Evolutionary conservation across 1,140 invertebrate species (phyloP).

Genomic region (Melitaea cinxia): DNA sequence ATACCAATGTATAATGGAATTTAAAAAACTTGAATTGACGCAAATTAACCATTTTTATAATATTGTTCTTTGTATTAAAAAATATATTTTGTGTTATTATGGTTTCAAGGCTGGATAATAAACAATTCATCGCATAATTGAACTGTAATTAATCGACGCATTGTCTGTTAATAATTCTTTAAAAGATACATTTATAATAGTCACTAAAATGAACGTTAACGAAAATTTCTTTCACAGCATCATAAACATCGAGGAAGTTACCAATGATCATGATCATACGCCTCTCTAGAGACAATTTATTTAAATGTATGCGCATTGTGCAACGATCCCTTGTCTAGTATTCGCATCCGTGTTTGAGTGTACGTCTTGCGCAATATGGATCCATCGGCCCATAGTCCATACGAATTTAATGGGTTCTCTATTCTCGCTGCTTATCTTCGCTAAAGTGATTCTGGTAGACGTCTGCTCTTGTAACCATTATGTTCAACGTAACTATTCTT

Average conservation of each 20-base stretch:
- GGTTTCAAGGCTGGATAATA: too few relatives aligned
- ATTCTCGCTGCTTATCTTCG: constrained; percentile 43
- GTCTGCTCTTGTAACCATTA: not conserved
- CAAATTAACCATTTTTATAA: too few relatives aligned
- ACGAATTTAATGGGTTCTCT: constrained; percentile 64
- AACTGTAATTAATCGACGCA: not conserved
- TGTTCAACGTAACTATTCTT: too few relatives aligned
- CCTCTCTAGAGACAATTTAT: constrained; percentile 30
- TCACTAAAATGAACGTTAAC: not conserved
- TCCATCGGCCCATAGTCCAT: constrained; percentile 40
- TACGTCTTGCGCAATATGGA: constrained; percentile 52
- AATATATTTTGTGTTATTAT: too few relatives aligned
- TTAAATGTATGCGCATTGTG: constrained; percentile 44
- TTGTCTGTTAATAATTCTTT: not conserved
- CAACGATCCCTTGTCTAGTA: constrained; percentile 47
- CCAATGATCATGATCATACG: constrained; percentile 28
- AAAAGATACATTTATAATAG: not conserved
- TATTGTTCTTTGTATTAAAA: too few relatives aligned
- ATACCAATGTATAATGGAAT: too few relatives aligned
- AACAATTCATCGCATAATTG: too few relatives aligned
- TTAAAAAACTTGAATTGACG: too few relatives aligned
- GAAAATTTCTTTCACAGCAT: not conserved
- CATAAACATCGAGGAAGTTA: constrained; percentile 12
- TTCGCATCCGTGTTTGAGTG: constrained; percentile 51
- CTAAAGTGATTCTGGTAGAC: not conserved